Conservation (phyloP, 1,140 invertebrate genomes). For the Mamestra configurata region DNA sequence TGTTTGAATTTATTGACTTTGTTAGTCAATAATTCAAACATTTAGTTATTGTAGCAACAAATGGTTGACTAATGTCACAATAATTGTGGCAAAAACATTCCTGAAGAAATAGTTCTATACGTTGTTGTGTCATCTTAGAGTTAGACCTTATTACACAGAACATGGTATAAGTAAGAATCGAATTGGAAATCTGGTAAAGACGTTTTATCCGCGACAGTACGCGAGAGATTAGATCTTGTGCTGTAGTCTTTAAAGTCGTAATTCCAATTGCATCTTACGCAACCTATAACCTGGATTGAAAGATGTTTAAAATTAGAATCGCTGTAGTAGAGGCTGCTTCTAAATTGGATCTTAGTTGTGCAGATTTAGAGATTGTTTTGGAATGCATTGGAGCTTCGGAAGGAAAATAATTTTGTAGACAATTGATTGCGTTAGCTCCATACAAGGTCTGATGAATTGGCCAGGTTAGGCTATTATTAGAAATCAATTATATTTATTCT, state of each 20-base stretch:
- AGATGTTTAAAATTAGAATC: conserved; percentile 6
- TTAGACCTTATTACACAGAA: too few species aligned
- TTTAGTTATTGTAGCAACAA: too few species aligned
- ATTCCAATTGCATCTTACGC: neutral
- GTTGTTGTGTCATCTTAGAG: too few species aligned
- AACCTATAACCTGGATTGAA: neutral
- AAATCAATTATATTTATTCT: neutral
- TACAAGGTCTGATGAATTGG: neutral
- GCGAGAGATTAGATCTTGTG: conserved; percentile 1
- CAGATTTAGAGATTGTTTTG: neutral
- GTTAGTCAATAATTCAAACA: too few species aligned
- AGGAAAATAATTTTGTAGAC: neutral
- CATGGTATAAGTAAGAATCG: neutral
- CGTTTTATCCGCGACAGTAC: neutral
- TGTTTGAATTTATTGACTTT: too few species aligned
- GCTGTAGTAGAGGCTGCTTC: neutral
- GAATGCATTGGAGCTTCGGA: neutral
- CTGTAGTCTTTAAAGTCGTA: neutral
- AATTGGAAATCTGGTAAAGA: neutral
- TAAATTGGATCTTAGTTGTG: neutral
- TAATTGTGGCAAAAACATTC: too few species aligned
- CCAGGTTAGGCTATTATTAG: neutral
- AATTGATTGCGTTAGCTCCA: too few species aligned
- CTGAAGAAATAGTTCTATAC: too few species aligned
- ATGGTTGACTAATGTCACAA: too few species aligned